phyloP scores from a whole-genome alignment of 2,797 vertebrate species.

The Clarias fuscus region DNA sequence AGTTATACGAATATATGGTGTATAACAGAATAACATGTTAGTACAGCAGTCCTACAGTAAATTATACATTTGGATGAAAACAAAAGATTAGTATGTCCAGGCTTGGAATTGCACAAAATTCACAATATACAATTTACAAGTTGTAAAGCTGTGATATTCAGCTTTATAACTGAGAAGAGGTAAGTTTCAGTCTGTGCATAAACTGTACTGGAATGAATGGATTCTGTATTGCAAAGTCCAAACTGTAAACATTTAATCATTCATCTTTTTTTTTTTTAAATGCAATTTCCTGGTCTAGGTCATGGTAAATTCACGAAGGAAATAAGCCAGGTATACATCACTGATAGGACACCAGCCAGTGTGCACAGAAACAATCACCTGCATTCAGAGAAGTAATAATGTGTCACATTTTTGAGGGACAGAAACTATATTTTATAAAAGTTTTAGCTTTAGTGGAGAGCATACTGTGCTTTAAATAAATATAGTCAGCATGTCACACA shows the following conservation, averaged over 20 bases:
- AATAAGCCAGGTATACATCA: background rate
- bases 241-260: background rate
- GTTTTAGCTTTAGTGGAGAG: constrained; percentile 40
- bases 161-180: background rate
- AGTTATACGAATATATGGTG: background rate
- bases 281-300: background rate
- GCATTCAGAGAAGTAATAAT: background rate
- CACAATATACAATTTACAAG: background rate
- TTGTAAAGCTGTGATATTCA: background rate
- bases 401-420: background rate
- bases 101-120: background rate
- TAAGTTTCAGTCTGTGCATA: background rate
- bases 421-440: constrained; percentile 19
- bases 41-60: background rate
- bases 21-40: background rate
- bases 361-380: background rate
- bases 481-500: constrained; percentile 13
- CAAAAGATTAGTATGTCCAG: accelerated
- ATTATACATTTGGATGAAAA: background rate
- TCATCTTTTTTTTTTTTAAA: background rate
- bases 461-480: constrained; percentile 50
- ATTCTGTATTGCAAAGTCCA: background rate
- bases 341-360: background rate
- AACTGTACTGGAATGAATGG: background rate
- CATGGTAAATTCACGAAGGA: background rate